Conservation (phyloP, 2,888 invertebrate genomes). For the Schizotus pectinicornis region DNA sequence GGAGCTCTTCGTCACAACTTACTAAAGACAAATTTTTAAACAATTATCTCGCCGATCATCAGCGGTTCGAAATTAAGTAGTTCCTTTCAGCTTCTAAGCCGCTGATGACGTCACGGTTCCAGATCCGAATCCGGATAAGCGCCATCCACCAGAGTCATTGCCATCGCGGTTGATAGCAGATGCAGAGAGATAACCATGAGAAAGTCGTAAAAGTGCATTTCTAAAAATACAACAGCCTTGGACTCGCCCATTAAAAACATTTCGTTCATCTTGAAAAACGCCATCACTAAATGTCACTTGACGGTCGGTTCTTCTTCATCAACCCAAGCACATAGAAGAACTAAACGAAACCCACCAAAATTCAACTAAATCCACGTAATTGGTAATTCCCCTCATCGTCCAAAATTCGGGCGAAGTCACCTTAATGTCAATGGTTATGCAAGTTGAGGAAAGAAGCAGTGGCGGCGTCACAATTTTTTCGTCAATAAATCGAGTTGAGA, state of each 20-base stretch:
- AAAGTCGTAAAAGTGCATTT: conserved; percentile 31
- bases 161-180: conserved; percentile 28
- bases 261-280: conserved; percentile 19
- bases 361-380: conserved; percentile 2
- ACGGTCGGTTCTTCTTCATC: background rate
- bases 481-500: background rate
- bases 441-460: background rate
- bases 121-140: background rate
- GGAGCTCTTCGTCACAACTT: too few species aligned
- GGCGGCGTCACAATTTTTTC: conserved; percentile 1
- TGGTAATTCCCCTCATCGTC: conserved; percentile 13
- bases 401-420: background rate
- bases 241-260: conserved; percentile 20
- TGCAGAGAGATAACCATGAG: conserved; percentile 27
- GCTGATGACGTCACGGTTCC: background rate
- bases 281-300: conserved; percentile 8
- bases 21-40: too few species aligned
- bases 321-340: background rate
- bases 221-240: conserved; percentile 32
- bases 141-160: conserved; percentile 22
- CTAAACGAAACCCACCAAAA: too few species aligned
- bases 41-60: too few species aligned
- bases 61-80: background rate
- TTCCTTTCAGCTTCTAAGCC: background rate
- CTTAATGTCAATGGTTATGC: conserved; percentile 1